Evolutionary conservation across 2,113 vertebrate genomes (phyloP), one percentile per base, ranked within the genome.

Genomic region (Poecilia latipinna): DNA sequence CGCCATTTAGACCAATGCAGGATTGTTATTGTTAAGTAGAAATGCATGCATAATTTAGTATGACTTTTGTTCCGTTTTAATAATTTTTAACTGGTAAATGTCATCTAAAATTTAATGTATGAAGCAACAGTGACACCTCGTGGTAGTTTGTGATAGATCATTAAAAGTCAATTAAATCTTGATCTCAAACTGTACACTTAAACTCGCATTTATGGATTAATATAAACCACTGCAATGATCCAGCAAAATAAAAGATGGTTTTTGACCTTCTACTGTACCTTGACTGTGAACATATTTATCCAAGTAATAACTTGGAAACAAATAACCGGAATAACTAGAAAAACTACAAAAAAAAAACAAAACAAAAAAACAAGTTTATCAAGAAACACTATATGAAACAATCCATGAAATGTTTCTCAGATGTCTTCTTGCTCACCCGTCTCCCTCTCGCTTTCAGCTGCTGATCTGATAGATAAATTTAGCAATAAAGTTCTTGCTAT

Each of bases 61-160:
- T n/a, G 24, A 57, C 24, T 57, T 57, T 7, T 57, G 8, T 28
- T 13, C 2, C 4, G 35, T 54, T 65, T 69, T 4, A 19, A 29
- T 22, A 24, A 70, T 48, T 44, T 44, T 48, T 2, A 2, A 68
- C 15, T 35, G 15, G 54, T 64, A 17, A 79, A 54, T 37, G 15
- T 26, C 37, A 83, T 72, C 6, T 37, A 2, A 26, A 39, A 66
- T 51, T 4, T 15, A 39, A 35, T 57, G 35, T 26, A 29, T 54
- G 83, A 68, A 68, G 63, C 82, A 78, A 91, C 77, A 91, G 64
- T 39, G 91, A 86, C 91, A 85, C 73, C 72, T 3, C 76, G 83
- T 89, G 88, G 82, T 75, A 24, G 33, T 65, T 68, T 39, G n/a
- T 3, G 22, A 17, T 32, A 60, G 22, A 61, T 68, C 51, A 54